Evolutionary conservation across 1,140 invertebrate genomes (phyloP).

Genomic region (Paracyclopina nana): DNA sequence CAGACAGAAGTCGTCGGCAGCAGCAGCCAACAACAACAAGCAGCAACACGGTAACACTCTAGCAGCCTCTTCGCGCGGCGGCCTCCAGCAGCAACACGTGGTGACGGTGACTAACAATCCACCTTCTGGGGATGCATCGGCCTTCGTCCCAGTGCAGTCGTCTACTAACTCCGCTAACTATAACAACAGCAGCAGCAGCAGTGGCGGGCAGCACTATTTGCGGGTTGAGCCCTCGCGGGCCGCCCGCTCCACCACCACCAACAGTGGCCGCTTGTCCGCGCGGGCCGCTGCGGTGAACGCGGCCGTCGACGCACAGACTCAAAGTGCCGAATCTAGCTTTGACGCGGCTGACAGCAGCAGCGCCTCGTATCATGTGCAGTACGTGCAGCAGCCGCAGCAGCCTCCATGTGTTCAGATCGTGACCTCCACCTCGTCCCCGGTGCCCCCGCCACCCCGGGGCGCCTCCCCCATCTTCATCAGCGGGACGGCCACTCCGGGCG

Average conservation of each 20-base stretch:
- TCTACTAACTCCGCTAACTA: constrained; percentile 8
- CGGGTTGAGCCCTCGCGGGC: background rate
- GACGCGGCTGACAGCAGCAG: background rate
- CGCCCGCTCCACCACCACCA: background rate
- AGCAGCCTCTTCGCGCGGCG: background rate
- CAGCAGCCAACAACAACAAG: background rate
- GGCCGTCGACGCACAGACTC: constrained; percentile 9
- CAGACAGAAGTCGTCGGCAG: no score
- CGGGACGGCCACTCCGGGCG: no score
- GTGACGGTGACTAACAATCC: background rate
- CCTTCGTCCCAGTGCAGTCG: background rate
- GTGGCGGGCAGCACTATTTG: background rate
- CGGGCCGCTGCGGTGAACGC: background rate
- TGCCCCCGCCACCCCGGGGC: no score
- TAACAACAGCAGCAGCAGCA: background rate
- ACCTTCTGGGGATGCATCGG: background rate
- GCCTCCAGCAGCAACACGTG: no score
- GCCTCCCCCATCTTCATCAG: no score
- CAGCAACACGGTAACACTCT: constrained; percentile 8
- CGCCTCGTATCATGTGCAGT: background rate
- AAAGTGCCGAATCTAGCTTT: constrained; percentile 9
- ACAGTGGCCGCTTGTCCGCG: background rate
- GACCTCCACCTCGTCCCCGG: no score
- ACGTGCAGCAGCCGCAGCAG: background rate
- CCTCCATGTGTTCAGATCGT: background rate